phyloP scores from a whole-genome alignment of 2,888 invertebrate genomes.

The Meiosimyza decipiens region DNA sequence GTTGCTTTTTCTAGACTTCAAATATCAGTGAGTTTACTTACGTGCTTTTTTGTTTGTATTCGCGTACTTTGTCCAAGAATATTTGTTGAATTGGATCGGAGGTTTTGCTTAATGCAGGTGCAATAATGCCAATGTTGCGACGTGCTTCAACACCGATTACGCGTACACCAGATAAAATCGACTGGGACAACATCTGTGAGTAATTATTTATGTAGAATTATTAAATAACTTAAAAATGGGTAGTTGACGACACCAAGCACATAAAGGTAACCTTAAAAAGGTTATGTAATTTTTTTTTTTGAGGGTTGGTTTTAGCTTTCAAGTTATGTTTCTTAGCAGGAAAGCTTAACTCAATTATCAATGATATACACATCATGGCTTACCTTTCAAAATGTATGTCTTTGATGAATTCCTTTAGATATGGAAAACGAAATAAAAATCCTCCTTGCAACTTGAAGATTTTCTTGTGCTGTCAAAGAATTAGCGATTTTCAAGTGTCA shows the following conservation, averaged over 20 bases:
- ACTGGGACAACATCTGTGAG: constrained; percentile 70
- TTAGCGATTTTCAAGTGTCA: constrained; percentile 29
- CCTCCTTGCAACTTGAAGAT: not conserved
- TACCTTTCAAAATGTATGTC: constrained; percentile 27
- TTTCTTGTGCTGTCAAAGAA: constrained; percentile 27
- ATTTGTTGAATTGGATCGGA: constrained; percentile 93
- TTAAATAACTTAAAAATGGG: not conserved
- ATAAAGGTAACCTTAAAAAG: constrained; percentile 57
- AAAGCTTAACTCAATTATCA: not conserved
- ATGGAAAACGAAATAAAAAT: constrained; percentile 20
- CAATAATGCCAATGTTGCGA: constrained; percentile 79
- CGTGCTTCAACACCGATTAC: constrained; percentile 70
- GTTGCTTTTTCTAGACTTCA: not conserved
- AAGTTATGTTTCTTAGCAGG: not conserved
- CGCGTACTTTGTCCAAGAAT: constrained; percentile 90
- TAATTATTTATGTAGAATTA: constrained; percentile 9
- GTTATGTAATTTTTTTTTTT: constrained; percentile 54
- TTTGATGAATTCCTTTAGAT: constrained; percentile 15
- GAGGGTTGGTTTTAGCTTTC: not conserved
- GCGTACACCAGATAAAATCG: constrained; percentile 69
- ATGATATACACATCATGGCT: not conserved
- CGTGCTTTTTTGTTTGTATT: constrained; percentile 89
- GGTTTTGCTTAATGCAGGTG: constrained; percentile 76
- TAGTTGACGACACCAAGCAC: not conserved
- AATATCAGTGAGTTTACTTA: constrained; percentile 68